Evolutionary conservation across 2,888 invertebrate species (phyloP).

Genomic region (Nebria brevicollis): DNA sequence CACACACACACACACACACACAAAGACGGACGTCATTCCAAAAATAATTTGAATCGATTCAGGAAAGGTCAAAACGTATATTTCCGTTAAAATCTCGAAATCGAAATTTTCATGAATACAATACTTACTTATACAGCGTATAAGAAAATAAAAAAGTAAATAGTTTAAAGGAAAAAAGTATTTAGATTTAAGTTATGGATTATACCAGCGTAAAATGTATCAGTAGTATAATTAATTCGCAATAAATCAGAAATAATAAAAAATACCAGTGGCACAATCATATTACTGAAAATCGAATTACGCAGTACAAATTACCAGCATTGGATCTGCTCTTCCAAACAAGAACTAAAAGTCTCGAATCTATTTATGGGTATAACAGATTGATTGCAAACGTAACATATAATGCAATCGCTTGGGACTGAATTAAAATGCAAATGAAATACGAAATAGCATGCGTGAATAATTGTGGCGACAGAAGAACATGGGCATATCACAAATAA

Average conservation of each 20-base stretch:
- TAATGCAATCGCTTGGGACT: constrained; percentile 9
- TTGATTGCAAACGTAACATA: not conserved
- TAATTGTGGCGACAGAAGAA: constrained; percentile 16
- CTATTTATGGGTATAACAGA: not conserved
- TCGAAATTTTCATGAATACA: no score
- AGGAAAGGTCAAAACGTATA: no score
- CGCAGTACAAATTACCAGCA: not conserved
- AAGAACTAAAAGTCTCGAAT: not conserved
- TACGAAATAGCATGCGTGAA: constrained; percentile 11
- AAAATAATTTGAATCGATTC: no score
- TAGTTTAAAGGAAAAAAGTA: no score
- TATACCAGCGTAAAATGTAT: not conserved
- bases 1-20: no score
- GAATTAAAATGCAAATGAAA: constrained; percentile 22
- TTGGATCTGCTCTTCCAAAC: not conserved
- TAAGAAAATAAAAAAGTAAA: no score
- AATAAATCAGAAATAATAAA: not conserved
- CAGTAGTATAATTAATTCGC: not conserved
- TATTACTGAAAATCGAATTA: not conserved
- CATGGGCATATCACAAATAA: not conserved
- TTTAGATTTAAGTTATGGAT: no score
- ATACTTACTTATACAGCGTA: no score
- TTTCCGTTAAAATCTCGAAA: no score
- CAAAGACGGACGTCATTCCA: no score
- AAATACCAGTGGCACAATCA: not conserved